Percentiles rank a stretch among this genome's conserved stretches.
These are phyloP conservation scores for Athalia rosae DNA, from an alignment of 2,888 invertebrate genomes.

Conservation along the genomic window DNA sequence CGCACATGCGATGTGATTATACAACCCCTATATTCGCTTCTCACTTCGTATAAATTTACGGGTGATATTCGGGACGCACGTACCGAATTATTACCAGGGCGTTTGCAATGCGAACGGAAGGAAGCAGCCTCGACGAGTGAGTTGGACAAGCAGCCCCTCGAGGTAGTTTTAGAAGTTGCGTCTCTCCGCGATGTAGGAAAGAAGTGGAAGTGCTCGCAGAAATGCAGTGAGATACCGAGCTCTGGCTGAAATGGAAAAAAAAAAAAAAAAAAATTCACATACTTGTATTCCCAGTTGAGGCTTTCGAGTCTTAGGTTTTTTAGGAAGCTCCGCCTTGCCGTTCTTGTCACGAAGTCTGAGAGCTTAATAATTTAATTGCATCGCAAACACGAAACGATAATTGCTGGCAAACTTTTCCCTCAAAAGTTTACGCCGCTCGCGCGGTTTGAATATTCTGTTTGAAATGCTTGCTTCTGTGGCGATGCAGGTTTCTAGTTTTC, in stretches of 20 bases:
- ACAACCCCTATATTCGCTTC: not conserved
- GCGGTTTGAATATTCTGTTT: not conserved
- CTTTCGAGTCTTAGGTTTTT: not conserved
- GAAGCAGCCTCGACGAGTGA: not conserved
- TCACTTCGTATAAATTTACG: not conserved
- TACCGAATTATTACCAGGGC: slow-evolving; percentile 16
- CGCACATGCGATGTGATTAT: too few relatives aligned
- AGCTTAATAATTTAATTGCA: slow-evolving; percentile 22
- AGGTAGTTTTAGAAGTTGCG: slow-evolving; percentile 2
- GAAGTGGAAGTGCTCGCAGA: not conserved
- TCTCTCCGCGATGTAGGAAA: slow-evolving; percentile 1
- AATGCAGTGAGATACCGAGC: not conserved
- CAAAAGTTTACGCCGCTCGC: not conserved
- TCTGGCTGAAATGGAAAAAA: not conserved
- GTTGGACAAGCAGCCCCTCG: not conserved
- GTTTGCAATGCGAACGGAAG: not conserved
- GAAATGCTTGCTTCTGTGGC: too few relatives aligned
- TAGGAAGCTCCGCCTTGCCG: not conserved
- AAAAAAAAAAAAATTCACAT: too few relatives aligned
- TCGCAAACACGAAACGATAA: slow-evolving; percentile 8
- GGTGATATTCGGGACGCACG: not conserved
- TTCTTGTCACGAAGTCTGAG: slow-evolving; percentile 2
- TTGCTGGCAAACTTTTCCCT: slow-evolving; percentile 2
- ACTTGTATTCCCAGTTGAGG: not conserved
- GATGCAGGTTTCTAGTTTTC: too few relatives aligned